Evolutionary conservation across 2,797 vertebrate species (phyloP).

Genomic region (Microcaecilia unicolor): DNA sequence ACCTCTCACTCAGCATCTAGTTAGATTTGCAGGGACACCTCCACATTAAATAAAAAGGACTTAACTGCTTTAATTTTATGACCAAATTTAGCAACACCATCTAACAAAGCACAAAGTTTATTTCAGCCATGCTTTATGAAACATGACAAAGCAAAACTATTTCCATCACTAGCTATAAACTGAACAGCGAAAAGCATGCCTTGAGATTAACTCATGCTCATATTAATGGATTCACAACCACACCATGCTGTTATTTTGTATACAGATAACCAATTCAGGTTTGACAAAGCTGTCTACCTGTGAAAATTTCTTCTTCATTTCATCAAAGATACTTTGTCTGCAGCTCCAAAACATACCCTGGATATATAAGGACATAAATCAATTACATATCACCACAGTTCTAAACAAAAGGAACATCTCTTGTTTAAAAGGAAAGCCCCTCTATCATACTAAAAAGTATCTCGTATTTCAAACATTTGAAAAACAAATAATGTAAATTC

Average conservation of each 20-base stretch:
- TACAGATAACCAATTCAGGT: constrained; percentile 28
- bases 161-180: not conserved
- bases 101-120: no score
- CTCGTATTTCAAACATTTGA: not conserved
- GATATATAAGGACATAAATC: constrained; percentile 53
- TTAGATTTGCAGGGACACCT: no score
- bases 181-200: constrained; percentile 34
- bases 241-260: constrained; percentile 42
- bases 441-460: not conserved
- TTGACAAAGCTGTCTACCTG: constrained; percentile 86
- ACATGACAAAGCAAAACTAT: not conserved
- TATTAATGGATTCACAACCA: constrained; percentile 33
- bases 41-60: no score
- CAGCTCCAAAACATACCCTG: constrained; percentile 94
- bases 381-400: constrained; percentile 9
- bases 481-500: no score
- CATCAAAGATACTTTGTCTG: constrained; percentile 96
- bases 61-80: no score
- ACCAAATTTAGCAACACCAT: no score
- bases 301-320: constrained; percentile 91
- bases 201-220: constrained; percentile 36
- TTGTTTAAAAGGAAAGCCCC: not conserved
- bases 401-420: constrained; percentile 9
- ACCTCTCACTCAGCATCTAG: no score
- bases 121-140: no score